Conservation (phyloP, 2,113 vertebrate genomes). For the Lepisosteus osseus region DNA sequence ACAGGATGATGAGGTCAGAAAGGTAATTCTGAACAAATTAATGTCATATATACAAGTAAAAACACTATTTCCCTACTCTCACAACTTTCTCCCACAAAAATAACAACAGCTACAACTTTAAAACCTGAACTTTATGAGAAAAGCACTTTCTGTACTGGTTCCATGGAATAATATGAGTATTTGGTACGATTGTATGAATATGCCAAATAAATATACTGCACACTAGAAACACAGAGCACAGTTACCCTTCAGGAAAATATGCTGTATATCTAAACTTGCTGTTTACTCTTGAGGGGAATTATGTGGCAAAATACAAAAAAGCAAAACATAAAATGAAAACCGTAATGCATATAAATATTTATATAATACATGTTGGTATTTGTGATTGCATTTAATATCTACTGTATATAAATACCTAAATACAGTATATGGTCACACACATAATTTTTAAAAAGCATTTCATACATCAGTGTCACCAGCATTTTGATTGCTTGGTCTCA, state of each 20-base stretch:
- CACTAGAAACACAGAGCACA: neutral
- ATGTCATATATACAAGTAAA: neutral
- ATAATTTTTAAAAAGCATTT: slow-evolving; percentile 30
- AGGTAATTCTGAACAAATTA: neutral
- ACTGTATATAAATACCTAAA: slow-evolving; percentile 26
- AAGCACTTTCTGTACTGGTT: neutral
- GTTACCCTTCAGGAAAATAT: neutral
- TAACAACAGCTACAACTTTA: neutral
- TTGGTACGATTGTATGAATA: neutral
- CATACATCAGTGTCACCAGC: slow-evolving; percentile 33
- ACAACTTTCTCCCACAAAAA: neutral
- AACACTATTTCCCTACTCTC: neutral
- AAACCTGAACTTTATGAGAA: neutral
- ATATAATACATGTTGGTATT: slow-evolving; percentile 47
- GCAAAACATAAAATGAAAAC: slow-evolving; percentile 32
- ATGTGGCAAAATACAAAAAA: slow-evolving; percentile 1
- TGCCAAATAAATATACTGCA: neutral
- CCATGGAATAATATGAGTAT: neutral
- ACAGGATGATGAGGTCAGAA: neutral
- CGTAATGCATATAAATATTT: slow-evolving; percentile 48
- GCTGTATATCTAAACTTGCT: slow-evolving; percentile 4
- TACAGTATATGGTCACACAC: slow-evolving; percentile 33
- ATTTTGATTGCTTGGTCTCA: slow-evolving; percentile 39
- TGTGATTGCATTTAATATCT: slow-evolving; percentile 17
- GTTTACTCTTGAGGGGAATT: slow-evolving; percentile 4